Base-by-base conservation (phyloP, 2,113 vertebrate genomes). In the Microcebus lehilahytsara region DNA sequence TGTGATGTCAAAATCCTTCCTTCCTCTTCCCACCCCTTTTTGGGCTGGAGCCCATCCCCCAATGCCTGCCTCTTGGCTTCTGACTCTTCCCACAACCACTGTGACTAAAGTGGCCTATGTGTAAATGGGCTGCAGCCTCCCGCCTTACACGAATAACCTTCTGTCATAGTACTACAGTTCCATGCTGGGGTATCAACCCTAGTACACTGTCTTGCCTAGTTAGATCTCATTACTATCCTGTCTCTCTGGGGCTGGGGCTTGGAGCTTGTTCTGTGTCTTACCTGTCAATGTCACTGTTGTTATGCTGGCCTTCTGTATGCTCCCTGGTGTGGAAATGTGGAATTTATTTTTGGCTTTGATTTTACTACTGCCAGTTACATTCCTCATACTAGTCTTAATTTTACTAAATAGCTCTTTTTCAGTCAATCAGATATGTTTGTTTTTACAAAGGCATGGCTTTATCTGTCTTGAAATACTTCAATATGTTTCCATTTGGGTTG, bases 121-220 rank as follows among this genome's bases (percentile, higher is more conserved):
- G 10, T 4, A 27, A 58, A 30, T 20, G n/a, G 69, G 1, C 46
- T 64, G 11, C 6, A 34, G 30, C 13, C 20, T 62, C 40, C 23
- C 5, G 56, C 51, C 4, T 40, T 56, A 25, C 37, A 25, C 0
- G 19, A 83, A 6, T 22, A 37, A 12, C n/a, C 5, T 49, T 11
- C 17, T 49, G 40, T 37, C 19, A n/a, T 1, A 16, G 58, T 11
- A n/a, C 12, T 30, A 5, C 0, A 16, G 27, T 17, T 27, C 80
- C 22, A 9, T 0, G 5, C 49, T 84, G 27, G 27, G 10, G 20
- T 4, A 27, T 13, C 10, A 2, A 17, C 11, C 2, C 8, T 30
- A 3, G 11, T 5, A 5, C 5, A 12, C 4, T 30, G 37, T 66
- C 11, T 51, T 56, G 16, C 4, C 10, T 60, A 30, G 16, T 42